phyloP scores from a whole-genome alignment of 2,888 invertebrate genomes.

The Colletes collaris region DNA sequence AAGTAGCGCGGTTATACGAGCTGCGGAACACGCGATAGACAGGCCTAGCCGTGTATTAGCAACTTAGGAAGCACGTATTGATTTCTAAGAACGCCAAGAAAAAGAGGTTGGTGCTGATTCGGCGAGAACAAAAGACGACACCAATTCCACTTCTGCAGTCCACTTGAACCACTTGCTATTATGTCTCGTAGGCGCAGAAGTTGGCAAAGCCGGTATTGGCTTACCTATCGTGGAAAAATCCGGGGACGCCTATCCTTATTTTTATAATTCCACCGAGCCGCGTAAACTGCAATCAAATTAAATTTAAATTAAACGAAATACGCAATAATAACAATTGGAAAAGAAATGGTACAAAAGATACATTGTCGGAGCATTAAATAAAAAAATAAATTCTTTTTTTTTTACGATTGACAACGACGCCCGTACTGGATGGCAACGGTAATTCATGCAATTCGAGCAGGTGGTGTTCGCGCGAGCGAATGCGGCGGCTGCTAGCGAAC shows the following conservation, averaged over 20 bases:
- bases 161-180: constrained; percentile 74
- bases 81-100: constrained; percentile 74
- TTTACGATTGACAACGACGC: constrained; percentile 8
- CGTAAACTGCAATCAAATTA: background rate
- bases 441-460: constrained; percentile 63
- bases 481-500: constrained; percentile 32
- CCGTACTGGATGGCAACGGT: constrained; percentile 24
- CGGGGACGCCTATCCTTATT: constrained; percentile 22
- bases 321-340: no score
- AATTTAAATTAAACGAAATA: no score
- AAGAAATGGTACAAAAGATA: background rate
- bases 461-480: constrained; percentile 43
- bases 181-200: constrained; percentile 60
- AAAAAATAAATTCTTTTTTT: constrained; percentile 8
- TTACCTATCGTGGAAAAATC: constrained; percentile 50
- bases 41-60: constrained; percentile 52
- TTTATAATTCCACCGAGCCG: constrained; percentile 19
- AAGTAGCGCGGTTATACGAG: background rate
- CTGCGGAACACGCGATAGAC: background rate
- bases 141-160: constrained; percentile 73
- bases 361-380: background rate
- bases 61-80: constrained; percentile 70
- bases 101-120: constrained; percentile 77
- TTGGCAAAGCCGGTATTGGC: constrained; percentile 59
- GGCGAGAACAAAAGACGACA: constrained; percentile 74